Evolutionary conservation across 2,113 vertebrate species (phyloP).

Genomic region (Chunga burmeisteri): DNA sequence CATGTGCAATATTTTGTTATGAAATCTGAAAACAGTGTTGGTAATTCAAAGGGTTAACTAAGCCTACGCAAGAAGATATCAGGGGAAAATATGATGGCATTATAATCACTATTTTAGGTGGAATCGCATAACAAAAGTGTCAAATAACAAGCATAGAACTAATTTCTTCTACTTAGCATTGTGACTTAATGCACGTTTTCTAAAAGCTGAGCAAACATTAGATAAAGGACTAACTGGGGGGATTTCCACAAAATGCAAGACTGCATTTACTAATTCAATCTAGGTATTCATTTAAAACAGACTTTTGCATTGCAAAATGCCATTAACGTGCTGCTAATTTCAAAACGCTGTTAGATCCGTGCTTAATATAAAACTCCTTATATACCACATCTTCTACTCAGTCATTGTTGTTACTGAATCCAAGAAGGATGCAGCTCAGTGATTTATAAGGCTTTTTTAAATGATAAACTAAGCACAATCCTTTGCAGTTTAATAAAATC

Average conservation of each 20-base stretch:
- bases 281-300: neutral
- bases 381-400: neutral
- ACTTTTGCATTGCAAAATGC: neutral
- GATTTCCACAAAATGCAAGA: neutral
- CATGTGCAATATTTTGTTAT: neutral
- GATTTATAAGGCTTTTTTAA: neutral
- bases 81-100: neutral
- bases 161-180: neutral
- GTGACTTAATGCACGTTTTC: neutral
- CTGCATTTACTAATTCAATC: neutral
- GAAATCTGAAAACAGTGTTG: neutral
- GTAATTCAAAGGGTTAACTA: neutral
- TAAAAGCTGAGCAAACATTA: conserved; percentile 32
- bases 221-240: neutral
- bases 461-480: neutral
- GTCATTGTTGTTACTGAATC: neutral
- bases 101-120: neutral
- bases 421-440: neutral
- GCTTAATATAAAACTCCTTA: neutral
- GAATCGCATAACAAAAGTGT: neutral
- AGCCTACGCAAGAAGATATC: neutral
- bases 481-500: neutral
- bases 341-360: neutral
- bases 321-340: neutral
- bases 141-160: neutral